Conservation (phyloP, 2,797 vertebrate genomes). For the Salmo trutta region DNA sequence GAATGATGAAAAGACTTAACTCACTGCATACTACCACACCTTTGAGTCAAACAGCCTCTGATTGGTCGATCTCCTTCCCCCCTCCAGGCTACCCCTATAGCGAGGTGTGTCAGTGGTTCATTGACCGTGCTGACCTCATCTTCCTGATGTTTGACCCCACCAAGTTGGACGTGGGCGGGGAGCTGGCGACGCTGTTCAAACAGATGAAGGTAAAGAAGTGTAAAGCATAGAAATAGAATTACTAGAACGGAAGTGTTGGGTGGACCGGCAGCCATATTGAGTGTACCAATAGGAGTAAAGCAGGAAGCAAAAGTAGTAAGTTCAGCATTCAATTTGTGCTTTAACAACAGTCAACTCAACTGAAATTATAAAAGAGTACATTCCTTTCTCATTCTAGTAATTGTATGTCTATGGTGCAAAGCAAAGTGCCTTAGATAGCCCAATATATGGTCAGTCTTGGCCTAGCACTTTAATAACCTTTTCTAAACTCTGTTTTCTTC, state of each 20-base stretch:
- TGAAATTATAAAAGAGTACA: not conserved
- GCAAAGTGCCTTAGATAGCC: not conserved
- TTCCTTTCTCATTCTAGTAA: not conserved
- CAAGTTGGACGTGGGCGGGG: constrained; percentile 93
- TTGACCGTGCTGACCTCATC: constrained; percentile 94
- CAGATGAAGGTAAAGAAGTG: constrained; percentile 82
- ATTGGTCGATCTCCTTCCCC: constrained; percentile 6
- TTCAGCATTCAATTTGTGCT: too few relatives aligned
- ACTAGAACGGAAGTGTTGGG: not conserved
- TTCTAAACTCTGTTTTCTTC: not conserved
- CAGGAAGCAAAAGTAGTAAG: too few relatives aligned
- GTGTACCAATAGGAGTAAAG: not conserved
- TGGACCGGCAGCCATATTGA: not conserved
- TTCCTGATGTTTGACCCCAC: constrained; percentile 97
- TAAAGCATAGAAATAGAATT: not conserved
- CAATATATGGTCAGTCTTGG: too few relatives aligned
- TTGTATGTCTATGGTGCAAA: not conserved
- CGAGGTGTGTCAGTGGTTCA: constrained; percentile 98
- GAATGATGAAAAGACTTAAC: too few relatives aligned
- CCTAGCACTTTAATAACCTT: not conserved
- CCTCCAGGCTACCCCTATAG: constrained; percentile 94
- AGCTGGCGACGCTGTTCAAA: constrained; percentile 93
- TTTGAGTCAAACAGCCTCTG: not conserved
- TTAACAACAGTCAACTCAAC: too few relatives aligned
- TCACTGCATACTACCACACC: not conserved